Evolutionary conservation across 1,140 invertebrate genomes (phyloP).

Genomic region (Sweltsa coloradensis): DNA sequence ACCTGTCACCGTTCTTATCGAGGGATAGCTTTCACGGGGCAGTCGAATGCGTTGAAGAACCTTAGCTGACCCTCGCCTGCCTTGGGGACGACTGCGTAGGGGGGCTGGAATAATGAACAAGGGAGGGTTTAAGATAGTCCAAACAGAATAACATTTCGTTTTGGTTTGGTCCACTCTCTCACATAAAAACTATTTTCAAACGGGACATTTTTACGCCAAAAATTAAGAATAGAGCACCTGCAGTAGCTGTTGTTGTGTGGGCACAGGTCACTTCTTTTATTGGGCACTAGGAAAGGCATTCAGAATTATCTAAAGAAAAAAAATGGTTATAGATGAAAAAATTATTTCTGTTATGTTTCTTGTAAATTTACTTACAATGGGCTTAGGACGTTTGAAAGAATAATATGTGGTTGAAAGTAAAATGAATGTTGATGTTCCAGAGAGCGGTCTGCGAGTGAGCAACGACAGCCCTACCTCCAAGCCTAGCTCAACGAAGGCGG

Average conservation of each 20-base stretch:
- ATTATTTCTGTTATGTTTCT: too few species aligned
- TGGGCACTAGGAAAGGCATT: neutral
- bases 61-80: constrained; percentile 46
- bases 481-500: constrained; percentile 68
- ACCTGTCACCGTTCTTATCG: too few species aligned
- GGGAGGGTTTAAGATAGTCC: neutral
- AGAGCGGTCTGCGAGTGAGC: neutral
- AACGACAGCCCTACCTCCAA: constrained; percentile 46
- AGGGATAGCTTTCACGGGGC: constrained; percentile 21
- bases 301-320: neutral
- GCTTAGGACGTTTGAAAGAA: too few species aligned
- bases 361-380: too few species aligned
- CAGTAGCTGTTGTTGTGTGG: neutral
- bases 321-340: neutral
- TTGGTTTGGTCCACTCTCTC: neutral
- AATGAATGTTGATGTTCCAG: neutral
- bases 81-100: constrained; percentile 49
- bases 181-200: neutral
- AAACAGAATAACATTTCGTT: neutral
- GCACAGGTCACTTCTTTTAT: neutral
- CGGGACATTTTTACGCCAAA: neutral
- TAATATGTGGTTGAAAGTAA: too few species aligned
- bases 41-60: constrained; percentile 51
- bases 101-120: constrained; percentile 37
- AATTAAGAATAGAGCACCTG: neutral